Conservation (phyloP, 2,113 vertebrate genomes). For the Oxygymnocypris stewartii region DNA sequence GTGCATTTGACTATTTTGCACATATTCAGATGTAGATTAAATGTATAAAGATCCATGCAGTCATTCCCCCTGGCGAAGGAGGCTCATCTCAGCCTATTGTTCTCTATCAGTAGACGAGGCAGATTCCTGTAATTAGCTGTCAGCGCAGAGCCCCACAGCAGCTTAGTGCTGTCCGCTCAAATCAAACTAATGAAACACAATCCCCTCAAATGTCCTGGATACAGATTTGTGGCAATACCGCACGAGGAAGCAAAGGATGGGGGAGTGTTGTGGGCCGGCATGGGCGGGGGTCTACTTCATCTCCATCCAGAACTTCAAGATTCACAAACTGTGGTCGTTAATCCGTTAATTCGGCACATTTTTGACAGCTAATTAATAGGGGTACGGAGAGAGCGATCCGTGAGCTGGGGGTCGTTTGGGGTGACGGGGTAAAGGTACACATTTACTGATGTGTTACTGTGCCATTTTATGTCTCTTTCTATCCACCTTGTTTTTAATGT, state of each 20-base stretch:
- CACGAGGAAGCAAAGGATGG: constrained; percentile 77
- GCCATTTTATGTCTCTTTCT: background rate
- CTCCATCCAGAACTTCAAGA: constrained; percentile 73
- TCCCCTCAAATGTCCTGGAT: constrained; percentile 90
- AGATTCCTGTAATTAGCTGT: constrained; percentile 99
- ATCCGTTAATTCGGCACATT: constrained; percentile 89
- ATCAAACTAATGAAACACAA: constrained; percentile 99
- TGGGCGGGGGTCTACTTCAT: constrained; percentile 42
- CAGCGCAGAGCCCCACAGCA: constrained; percentile 90
- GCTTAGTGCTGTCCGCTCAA: constrained; percentile 92
- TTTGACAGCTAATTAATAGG: constrained; percentile 94
- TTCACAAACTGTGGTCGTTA: constrained; percentile 82
- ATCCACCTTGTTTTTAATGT: background rate
- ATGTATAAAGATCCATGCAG: constrained; percentile 17
- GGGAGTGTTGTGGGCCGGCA: background rate
- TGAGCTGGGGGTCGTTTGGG: constrained; percentile 58
- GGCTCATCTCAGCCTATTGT: constrained; percentile 85
- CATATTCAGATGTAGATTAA: constrained; percentile 45
- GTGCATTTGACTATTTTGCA: constrained; percentile 37
- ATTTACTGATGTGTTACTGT: background rate
- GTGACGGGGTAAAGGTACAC: constrained; percentile 22
- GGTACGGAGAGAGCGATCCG: constrained; percentile 76
- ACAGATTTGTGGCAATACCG: constrained; percentile 91
- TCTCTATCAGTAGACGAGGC: constrained; percentile 87
- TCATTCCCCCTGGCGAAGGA: constrained; percentile 67